A percentile compares a stretch with the other conserved stretches of the same genome.
Evolutionary conservation across 2,888 invertebrate genomes (phyloP).

Genomic region (Drosophila phalerata): DNA sequence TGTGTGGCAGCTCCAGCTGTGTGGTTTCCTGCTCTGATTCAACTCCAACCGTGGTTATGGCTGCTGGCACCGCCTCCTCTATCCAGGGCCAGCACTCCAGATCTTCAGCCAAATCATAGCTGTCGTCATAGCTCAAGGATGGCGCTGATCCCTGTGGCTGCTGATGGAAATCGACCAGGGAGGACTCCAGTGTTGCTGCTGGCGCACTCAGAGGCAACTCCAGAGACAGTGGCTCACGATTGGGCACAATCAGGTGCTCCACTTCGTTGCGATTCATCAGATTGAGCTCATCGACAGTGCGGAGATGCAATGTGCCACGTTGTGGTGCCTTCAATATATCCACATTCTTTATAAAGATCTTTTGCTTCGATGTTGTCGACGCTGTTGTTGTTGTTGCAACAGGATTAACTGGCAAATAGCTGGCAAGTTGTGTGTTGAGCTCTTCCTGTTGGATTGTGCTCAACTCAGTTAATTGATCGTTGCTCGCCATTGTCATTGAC

Average conservation of each 20-base stretch:
- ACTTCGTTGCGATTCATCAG: slow-evolving; percentile 85
- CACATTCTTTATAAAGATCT: slow-evolving; percentile 83
- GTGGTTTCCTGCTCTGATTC: slow-evolving; percentile 21
- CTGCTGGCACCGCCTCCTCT: slow-evolving; percentile 48
- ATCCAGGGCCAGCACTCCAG: slow-evolving; percentile 78
- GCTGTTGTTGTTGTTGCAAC: slow-evolving; percentile 4
- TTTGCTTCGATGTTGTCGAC: slow-evolving; percentile 67
- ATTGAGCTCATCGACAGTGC: slow-evolving; percentile 85
- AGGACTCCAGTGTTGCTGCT: slow-evolving; percentile 17
- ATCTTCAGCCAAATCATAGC: slow-evolving; percentile 75
- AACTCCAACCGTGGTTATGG: slow-evolving; percentile 10
- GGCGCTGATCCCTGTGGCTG: slow-evolving; percentile 10
- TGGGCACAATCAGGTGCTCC: slow-evolving; percentile 83
- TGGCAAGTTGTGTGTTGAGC: slow-evolving; percentile 38
- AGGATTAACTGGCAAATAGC: slow-evolving; percentile 42
- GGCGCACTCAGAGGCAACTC: slow-evolving; percentile 43
- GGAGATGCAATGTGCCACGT: slow-evolving; percentile 83
- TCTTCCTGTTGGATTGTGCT: slow-evolving; percentile 27
- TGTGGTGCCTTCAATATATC: slow-evolving; percentile 82
- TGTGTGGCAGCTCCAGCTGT: slow-evolving; percentile 35
- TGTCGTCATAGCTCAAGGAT: slow-evolving; percentile 66
- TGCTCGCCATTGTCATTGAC: slow-evolving; percentile 13
- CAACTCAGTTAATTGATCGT: slow-evolving; percentile 31
- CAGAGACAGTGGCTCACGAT: slow-evolving; percentile 69
- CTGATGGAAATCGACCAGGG: slow-evolving; percentile 40